Evolutionary conservation across 1,140 invertebrate species (phyloP).

Genomic region (Heliconius hermathena): DNA sequence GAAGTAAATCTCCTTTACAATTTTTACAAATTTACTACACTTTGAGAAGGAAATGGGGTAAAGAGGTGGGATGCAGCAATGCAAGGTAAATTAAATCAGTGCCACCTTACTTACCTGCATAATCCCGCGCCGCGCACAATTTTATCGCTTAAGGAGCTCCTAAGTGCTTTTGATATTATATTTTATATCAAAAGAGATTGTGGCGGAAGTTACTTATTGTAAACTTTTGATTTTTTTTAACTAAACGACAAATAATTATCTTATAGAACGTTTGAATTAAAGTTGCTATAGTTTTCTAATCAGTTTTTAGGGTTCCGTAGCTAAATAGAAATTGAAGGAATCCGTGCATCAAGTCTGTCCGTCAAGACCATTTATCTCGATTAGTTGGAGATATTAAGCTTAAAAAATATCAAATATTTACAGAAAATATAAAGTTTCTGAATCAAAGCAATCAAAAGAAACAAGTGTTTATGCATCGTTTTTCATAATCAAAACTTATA

Average conservation of each 20-base stretch:
- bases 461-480: too few relatives aligned
- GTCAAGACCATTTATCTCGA: too few relatives aligned
- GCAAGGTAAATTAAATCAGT: slow-evolving; percentile 68
- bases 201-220: not conserved
- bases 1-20: slow-evolving; percentile 27
- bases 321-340: too few relatives aligned
- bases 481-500: too few relatives aligned
- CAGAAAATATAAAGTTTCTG: too few relatives aligned
- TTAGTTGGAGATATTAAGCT: too few relatives aligned
- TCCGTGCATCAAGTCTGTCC: too few relatives aligned
- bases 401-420: too few relatives aligned
- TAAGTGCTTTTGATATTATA: slow-evolving; percentile 43
- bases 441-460: too few relatives aligned
- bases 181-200: slow-evolving; percentile 13
- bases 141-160: slow-evolving; percentile 48
- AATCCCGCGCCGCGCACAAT: slow-evolving; percentile 52
- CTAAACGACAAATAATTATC: not conserved
- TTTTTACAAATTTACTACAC: slow-evolving; percentile 41
- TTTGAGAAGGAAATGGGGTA: slow-evolving; percentile 49
- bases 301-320: not conserved
- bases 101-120: slow-evolving; percentile 59
- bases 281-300: not conserved
- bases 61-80: slow-evolving; percentile 46
- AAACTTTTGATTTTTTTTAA: not conserved
- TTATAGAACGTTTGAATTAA: not conserved